Evolutionary conservation across 2,888 invertebrate species (phyloP), one percentile per base, ranked within the genome.

Genomic region (Yponomeuta plumbellus): DNA sequence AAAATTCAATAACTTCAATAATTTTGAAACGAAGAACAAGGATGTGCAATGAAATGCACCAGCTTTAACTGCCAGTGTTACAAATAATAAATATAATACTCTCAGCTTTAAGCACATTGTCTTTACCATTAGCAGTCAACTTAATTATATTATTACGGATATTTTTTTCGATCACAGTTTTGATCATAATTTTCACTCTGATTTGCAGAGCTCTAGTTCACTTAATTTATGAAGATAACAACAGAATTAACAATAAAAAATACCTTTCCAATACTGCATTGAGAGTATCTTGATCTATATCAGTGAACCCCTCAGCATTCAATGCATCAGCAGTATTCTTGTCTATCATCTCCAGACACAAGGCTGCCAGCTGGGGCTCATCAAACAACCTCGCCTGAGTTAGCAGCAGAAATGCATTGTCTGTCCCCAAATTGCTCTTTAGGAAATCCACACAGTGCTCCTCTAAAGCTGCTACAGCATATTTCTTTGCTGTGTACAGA

Each of bases 401-500:
- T 68, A 97, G 86, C 67, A 97, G 86, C 82, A 96, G 90, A 77
- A 97, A 97, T 8, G 97, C 96, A 90, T 97, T 97, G 72, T 97
- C 96, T 34, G 95, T 94, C 66, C 94, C 94, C 69, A 97, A 88
- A 80, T 96, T 96, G 70, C 92, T 93, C 72, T 94, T 92, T 17
- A 94, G 79, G 80, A 96, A 96, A 75, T 96, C 96, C 0, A 97
- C 96, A 85, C 97, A 97, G 68, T 95, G 95, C 74, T 94, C 94
- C 76, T 97, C 97, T 69, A 97, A 83, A 3, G 96, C 95, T 0
- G 96, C 95, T 0, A 97, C 96, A 1, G 96, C 96, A 86, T 97
- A 97, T 75, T 97, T 97, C 76, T 97, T 97, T 8, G 97, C 97
- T 0, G 96, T 95, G 75, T 97, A 97, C 65, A 97, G 81, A 0